These are phyloP conservation scores for Pocillopora meandrina DNA, from an alignment of 92 coral and sea anemone genomes.

Conservation along the genomic window DNA sequence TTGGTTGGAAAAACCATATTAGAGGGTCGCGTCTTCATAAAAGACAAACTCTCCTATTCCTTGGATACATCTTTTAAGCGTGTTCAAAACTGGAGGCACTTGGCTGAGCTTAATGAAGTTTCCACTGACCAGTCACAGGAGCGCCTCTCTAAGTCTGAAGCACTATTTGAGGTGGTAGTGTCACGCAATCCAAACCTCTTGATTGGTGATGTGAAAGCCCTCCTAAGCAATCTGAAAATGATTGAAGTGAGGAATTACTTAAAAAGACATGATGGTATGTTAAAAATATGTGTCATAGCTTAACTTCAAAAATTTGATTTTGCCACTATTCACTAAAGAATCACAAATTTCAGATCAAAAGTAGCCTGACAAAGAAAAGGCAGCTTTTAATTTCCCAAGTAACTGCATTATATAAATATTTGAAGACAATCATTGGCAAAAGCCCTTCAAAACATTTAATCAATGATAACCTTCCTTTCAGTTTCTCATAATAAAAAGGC, in stretches of 20 bases:
- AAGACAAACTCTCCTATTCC: not conserved
- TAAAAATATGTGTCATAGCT: not conserved
- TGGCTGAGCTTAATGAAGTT: conserved; percentile 3
- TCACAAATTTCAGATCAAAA: too few species aligned
- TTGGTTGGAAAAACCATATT: not conserved
- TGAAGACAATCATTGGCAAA: too few species aligned
- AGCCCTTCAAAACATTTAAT: too few species aligned
- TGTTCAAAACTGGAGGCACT: conserved; percentile 11
- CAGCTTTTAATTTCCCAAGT: too few species aligned
- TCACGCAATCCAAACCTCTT: not conserved
- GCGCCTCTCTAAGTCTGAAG: conserved; percentile 4
- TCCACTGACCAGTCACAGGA: not conserved
- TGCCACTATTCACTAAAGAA: too few species aligned
- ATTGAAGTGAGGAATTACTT: not conserved
- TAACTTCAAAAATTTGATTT: not conserved
- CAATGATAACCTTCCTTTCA: too few species aligned
- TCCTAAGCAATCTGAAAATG: not conserved
- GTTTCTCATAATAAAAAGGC: too few species aligned
- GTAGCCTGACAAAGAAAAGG: too few species aligned
- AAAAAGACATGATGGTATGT: not conserved
- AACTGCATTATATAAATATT: too few species aligned
- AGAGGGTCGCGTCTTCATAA: not conserved
- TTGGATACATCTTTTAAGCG: not conserved
- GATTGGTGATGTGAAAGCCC: not conserved
- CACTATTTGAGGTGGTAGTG: not conserved